Conservation (phyloP, 2,113 vertebrate genomes). For the Eolophus roseicapilla region DNA sequence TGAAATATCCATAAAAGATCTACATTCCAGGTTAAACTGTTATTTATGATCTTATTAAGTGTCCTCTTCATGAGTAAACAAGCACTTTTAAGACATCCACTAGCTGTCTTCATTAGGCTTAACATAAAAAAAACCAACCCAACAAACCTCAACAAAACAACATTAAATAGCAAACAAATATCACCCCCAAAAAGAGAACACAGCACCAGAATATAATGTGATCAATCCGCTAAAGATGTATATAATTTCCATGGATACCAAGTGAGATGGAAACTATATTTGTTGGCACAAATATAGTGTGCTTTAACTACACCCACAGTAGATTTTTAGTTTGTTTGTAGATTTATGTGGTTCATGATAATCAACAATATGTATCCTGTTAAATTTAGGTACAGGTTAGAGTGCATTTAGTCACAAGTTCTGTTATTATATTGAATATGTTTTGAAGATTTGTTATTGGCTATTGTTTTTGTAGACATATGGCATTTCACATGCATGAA, state of each 20-base stretch:
- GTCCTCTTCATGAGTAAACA: background rate
- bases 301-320: background rate
- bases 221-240: background rate
- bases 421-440: background rate
- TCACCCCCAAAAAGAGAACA: background rate
- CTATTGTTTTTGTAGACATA: background rate
- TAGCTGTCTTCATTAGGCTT: background rate
- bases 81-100: background rate
- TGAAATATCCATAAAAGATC: background rate
- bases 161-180: background rate
- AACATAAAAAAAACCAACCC: background rate
- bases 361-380: background rate
- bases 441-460: background rate
- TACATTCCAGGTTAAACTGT: background rate
- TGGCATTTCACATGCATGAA: background rate
- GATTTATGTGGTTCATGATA: background rate
- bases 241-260: background rate
- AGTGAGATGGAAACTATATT: background rate
- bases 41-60: background rate
- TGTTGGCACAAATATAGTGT: background rate
- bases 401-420: background rate
- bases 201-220: background rate
- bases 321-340: background rate
- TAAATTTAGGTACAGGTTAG: background rate
- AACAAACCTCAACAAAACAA: background rate